Conservation (phyloP, 2,113 vertebrate genomes). For the Elanoides forficatus region DNA sequence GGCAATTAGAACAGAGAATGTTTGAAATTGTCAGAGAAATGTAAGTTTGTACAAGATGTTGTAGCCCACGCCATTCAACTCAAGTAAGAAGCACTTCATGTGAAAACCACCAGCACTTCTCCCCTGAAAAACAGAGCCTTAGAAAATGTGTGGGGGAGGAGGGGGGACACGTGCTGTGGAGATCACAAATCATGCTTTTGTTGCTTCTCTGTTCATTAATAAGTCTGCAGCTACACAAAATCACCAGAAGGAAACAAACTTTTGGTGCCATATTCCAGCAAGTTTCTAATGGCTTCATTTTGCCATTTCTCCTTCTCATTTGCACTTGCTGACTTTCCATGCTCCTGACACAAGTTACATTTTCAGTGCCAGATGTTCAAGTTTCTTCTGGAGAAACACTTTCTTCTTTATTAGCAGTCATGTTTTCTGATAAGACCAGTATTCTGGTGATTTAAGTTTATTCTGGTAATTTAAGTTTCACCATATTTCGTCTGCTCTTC, state of each 20-base stretch:
- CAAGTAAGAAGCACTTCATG: not conserved
- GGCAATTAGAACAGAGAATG: not conserved
- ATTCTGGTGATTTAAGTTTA: not conserved
- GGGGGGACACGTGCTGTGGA: not conserved
- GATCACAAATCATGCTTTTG: not conserved
- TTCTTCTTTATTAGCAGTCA: not conserved
- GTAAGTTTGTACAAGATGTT: not conserved
- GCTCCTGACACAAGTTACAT: not conserved
- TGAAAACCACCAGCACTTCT: not conserved
- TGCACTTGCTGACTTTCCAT: not conserved
- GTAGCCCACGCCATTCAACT: not conserved
- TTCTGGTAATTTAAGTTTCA: not conserved
- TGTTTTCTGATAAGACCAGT: not conserved
- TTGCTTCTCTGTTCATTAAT: not conserved
- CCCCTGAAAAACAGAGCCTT: not conserved
- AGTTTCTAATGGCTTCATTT: not conserved
- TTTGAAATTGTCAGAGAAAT: not conserved
- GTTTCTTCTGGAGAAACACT: not conserved
- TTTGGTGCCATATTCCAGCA: not conserved
- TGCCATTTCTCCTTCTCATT: not conserved
- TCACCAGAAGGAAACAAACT: not conserved
- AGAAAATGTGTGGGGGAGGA: not conserved
- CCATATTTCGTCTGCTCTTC: not conserved
- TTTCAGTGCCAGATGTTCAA: not conserved
- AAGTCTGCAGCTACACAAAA: not conserved